Conservation (phyloP, 2,888 invertebrate species). For the Allolobophora icterica region DNA sequence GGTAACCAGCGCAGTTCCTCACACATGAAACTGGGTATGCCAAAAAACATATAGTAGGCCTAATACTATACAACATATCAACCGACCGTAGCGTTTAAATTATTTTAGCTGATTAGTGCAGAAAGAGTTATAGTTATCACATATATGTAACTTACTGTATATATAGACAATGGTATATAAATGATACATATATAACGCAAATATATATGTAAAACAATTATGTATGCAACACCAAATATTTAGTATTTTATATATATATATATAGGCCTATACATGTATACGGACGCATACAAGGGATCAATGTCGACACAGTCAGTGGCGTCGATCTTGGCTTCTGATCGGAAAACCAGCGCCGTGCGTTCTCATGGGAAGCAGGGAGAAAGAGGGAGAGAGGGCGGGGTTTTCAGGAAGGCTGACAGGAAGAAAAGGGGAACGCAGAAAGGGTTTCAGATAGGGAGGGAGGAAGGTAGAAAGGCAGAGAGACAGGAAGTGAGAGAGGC, state of each 20-base stretch:
- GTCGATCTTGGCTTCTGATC: background rate
- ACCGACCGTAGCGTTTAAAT: too few species aligned
- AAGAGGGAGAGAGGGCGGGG: background rate
- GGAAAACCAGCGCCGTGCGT: background rate
- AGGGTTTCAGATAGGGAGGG: background rate
- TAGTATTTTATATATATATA: background rate
- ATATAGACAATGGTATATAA: background rate
- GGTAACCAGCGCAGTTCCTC: too few species aligned
- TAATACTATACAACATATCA: too few species aligned
- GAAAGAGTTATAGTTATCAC: too few species aligned
- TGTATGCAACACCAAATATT: too few species aligned
- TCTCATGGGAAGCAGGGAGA: background rate
- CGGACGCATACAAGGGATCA: background rate
- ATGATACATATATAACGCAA: too few species aligned
- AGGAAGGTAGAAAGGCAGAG: background rate
- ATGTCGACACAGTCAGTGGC: background rate
- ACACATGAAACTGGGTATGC: too few species aligned
- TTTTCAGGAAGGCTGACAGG: background rate
- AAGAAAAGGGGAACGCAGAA: background rate
- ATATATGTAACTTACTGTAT: background rate
- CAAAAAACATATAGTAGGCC: too few species aligned
- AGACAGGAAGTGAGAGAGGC: background rate
- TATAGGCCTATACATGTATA: background rate
- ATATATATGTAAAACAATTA: too few species aligned
- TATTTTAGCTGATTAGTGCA: too few species aligned